Evolutionary conservation across 2,797 vertebrate species (phyloP).

Genomic region (Knipowitschia caucasica): DNA sequence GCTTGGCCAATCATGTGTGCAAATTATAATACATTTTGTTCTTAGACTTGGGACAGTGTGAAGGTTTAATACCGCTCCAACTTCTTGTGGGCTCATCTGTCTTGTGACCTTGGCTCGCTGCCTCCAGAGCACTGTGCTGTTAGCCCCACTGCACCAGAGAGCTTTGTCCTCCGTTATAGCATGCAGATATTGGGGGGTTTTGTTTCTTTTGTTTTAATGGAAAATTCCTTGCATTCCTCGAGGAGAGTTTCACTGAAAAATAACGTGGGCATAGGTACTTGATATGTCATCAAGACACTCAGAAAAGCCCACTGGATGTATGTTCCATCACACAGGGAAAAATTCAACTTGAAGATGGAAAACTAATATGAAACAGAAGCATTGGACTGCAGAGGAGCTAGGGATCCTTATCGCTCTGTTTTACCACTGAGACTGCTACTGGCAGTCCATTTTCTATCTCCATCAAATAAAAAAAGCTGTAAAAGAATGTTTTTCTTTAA

Average conservation of each 20-base stretch:
- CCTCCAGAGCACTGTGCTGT: conserved; percentile 17
- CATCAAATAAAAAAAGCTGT: conserved; percentile 3
- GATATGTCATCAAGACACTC: background rate
- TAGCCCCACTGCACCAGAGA: conserved; percentile 15
- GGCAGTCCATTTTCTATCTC: conserved; percentile 5
- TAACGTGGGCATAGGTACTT: too few species aligned
- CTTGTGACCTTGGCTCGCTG: background rate
- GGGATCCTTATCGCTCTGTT: conserved; percentile 30
- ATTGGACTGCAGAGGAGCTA: conserved; percentile 18
- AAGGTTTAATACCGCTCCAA: background rate
- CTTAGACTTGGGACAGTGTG: background rate
- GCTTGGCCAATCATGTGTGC: conserved; percentile 1
- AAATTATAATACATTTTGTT: conserved; percentile 19
- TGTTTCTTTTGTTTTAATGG: background rate
- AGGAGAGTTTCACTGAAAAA: background rate
- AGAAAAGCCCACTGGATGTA: conserved; percentile 22
- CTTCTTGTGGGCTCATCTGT: background rate
- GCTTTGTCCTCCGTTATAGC: conserved; percentile 8
- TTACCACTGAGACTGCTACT: conserved; percentile 12
- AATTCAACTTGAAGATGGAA: conserved; percentile 21
- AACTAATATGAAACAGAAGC: conserved; percentile 9
- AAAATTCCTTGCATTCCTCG: too few species aligned
- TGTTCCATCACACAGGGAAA: too few species aligned
- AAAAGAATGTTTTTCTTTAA: conserved; percentile 7
- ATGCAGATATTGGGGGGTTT: too few species aligned